Evolutionary conservation across 2,888 invertebrate species (phyloP), one percentile per base, ranked within the genome.

Genomic region (Pyrochroa serraticornis): DNA sequence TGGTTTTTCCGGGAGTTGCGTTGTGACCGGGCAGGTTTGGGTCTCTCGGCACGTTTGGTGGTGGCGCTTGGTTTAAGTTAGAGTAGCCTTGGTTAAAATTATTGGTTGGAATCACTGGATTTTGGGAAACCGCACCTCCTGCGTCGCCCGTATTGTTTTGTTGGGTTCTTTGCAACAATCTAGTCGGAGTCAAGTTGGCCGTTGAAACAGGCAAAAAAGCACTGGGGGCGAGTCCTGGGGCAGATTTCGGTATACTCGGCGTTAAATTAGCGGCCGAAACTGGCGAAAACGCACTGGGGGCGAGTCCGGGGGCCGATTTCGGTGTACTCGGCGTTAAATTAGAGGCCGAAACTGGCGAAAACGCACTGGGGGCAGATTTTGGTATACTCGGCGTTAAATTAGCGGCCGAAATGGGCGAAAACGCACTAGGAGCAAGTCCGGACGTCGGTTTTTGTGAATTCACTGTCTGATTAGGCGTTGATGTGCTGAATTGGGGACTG

Each of bases 391-490:
- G 22, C 22, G 22, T 22, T 5, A 22, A 22, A 22, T 5, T 22
- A 5, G 22, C 22, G 3, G 22, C 22, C 22, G 22, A 22, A 34
- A 64, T 59, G 1, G 67, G 65, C 8, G 67, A 64, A 57, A 63
- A 64, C 12, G 58, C 61, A 58, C 63, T 61, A 14, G 37, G 58
- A 31, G 48, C 52, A 35, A 66, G 60, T 48, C 42, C 50, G 36
- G 22, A 5, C 3, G 49, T 36, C n/a, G 57, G 42, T 10, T 51
- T 55, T 39, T 62, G 62, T 48, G 63, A 54, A 5, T 49, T 45
- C 33, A 43, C 43, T 33, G 54, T 46, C 37, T 63, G 58, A 58
- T 66, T 72, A 22, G 77, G 76, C 31, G 76, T 77, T 10, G 77
- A 76, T 43, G 74, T 75, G 37, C 51, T 68, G 54, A 74, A 71